These are phyloP conservation scores for Botia kubotai DNA, from an alignment of 2,797 vertebrate genomes.

Conservation along the genomic window DNA sequence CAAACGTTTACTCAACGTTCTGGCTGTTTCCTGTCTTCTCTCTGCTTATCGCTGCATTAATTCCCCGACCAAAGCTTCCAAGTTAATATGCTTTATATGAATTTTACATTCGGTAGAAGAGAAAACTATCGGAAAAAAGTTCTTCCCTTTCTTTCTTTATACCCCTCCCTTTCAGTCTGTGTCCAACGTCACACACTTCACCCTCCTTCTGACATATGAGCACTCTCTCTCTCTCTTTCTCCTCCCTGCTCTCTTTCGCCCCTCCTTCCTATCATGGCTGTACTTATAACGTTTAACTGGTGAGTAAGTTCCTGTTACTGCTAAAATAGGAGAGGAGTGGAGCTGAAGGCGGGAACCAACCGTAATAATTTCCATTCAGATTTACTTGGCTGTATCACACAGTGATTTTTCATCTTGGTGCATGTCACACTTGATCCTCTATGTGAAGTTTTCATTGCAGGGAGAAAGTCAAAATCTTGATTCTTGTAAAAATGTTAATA, in stretches of 20 bases:
- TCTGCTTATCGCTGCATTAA: conserved; percentile 51
- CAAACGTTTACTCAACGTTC: conserved; percentile 31
- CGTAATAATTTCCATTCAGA: conserved; percentile 37
- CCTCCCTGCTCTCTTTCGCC: conserved; percentile 51
- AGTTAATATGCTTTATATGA: conserved; percentile 52
- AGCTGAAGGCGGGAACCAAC: neutral
- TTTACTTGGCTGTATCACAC: conserved; percentile 14
- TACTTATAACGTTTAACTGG: conserved; percentile 55
- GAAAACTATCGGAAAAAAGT: conserved; percentile 67
- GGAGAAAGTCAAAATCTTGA: too few relatives aligned
- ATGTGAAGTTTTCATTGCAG: neutral
- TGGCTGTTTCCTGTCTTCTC: conserved; percentile 37
- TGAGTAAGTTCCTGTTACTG: conserved; percentile 38
- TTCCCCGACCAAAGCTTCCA: neutral
- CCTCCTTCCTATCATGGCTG: conserved; percentile 49
- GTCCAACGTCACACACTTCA: conserved; percentile 67
- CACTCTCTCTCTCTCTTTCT: conserved; percentile 49
- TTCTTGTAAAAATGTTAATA: neutral
- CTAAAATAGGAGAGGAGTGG: conserved; percentile 7
- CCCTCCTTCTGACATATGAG: conserved; percentile 41
- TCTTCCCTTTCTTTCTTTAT: conserved; percentile 77
- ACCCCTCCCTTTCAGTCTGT: conserved; percentile 74
- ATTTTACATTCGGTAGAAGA: conserved; percentile 55
- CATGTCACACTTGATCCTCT: neutral
- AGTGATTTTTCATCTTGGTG: neutral